A percentile compares a stretch with the other conserved stretches of the same genome.
Conservation (phyloP, 2,113 vertebrate genomes). For the Peromyscus californicus region DNA sequence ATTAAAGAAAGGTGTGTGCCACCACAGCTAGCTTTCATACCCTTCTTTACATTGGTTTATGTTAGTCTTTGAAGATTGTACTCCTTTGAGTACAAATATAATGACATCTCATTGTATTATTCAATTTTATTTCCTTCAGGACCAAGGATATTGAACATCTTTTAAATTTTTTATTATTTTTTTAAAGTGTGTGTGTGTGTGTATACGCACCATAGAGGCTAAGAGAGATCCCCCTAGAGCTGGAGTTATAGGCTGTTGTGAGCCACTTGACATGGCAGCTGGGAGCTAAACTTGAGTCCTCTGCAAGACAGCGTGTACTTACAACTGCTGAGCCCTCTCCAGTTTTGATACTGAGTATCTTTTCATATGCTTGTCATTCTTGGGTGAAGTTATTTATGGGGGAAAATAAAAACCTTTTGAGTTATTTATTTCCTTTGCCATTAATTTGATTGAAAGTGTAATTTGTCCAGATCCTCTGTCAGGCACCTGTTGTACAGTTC, state of each 20-base stretch:
- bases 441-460: background rate
- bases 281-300: background rate
- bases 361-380: background rate
- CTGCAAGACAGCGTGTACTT: background rate
- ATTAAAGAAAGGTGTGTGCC: background rate
- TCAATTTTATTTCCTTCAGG: background rate
- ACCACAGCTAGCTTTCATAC: background rate
- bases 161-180: background rate
- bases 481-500: background rate
- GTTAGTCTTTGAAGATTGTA: background rate
- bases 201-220: background rate
- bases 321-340: background rate
- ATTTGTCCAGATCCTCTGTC: background rate
- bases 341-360: background rate
- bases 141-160: background rate
- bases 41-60: background rate
- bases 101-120: background rate
- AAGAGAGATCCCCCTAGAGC: background rate
- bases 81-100: background rate
- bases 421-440: background rate
- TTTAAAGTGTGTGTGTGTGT: background rate
- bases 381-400: background rate
- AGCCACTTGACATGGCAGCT: background rate
- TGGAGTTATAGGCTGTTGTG: background rate
- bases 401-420: background rate